Evolutionary conservation across 2,888 invertebrate genomes (phyloP).

Genomic region (Seira sanloemensis): DNA sequence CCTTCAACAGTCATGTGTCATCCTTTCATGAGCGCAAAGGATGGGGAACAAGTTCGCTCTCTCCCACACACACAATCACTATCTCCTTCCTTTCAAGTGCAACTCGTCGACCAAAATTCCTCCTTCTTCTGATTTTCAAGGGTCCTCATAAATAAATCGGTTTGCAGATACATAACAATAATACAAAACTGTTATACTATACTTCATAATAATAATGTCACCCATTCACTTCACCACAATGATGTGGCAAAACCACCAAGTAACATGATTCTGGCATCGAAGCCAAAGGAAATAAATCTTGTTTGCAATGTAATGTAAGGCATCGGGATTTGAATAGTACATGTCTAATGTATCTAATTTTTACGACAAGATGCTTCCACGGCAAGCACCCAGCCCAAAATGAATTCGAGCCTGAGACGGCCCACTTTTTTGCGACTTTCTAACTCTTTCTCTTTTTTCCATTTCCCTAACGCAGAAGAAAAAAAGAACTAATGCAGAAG

Average conservation of each 20-base stretch:
- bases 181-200: neutral
- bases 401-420: slow-evolving; percentile 70
- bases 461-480: slow-evolving; percentile 48
- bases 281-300: slow-evolving; percentile 7
- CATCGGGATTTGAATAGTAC: too few relatives aligned
- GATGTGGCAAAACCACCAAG: slow-evolving; percentile 6
- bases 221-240: slow-evolving; percentile 1
- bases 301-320: neutral
- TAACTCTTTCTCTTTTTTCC: slow-evolving; percentile 66
- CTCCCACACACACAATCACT: slow-evolving; percentile 17
- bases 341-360: too few relatives aligned
- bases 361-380: slow-evolving; percentile 65
- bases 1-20: slow-evolving; percentile 19
- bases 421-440: slow-evolving; percentile 72
- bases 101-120: slow-evolving; percentile 9
- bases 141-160: slow-evolving; percentile 50
- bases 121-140: slow-evolving; percentile 34
- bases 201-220: neutral
- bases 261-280: neutral
- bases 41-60: slow-evolving; percentile 1
- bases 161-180: slow-evolving; percentile 20
- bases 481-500: slow-evolving; percentile 19
- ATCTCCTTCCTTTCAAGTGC: neutral
- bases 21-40: neutral
- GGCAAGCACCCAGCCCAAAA: slow-evolving; percentile 73